Evolutionary conservation across 2,113 vertebrate genomes (phyloP), one percentile per base, ranked within the genome.

Genomic region (Ursus arctos): DNA sequence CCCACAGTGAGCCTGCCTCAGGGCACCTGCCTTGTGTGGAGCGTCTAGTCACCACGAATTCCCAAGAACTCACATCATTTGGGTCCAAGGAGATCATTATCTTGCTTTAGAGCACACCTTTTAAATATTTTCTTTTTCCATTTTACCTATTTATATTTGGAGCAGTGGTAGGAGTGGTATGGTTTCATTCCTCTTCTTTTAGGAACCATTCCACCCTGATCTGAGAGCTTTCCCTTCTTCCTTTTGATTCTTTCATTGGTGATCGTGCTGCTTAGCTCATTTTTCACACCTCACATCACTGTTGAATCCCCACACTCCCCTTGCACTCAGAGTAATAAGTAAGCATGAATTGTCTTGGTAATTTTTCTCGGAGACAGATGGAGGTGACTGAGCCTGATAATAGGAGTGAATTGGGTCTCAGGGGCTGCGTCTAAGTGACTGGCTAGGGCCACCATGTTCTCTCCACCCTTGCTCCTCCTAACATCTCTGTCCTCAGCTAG

Each of bases 361-460:
- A 79, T 82, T 95, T 90, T 98, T 95, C 93, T 88, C 67, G 83
- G 84, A 88, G 87, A 83, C 91, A 98, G 97, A 97, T 98, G 92
- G 97, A 65, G 61, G 51, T 98, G 95, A 98, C 69, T 96, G 96
- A 98, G 87, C 90, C 91, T 98, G 97, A 95, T 89, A 97, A 96
- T 31, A 19, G 92, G 80, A 97, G 14, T 98, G 92, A 96, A n/a
- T 96, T 98, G 95, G 87, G 98, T 98, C 89, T 33, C 86, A 88
- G 94, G 96, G 92, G 13, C 96, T 88, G 82, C 96, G 96, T 98
- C 96, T 97, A 94, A 97, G 80, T 96, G 86, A 88, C 15, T 81
- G 31, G 28, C 8, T 43, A 95, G 67, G 65, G 21, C 40, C 31
- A 82, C 63, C 4, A 1, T 8, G 10, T 63, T 81, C 24, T 11